Percentiles rank a stretch among this genome's conserved stretches.
phyloP scores from a whole-genome alignment of 2,888 invertebrate genomes.

The Microplitis manilae region DNA sequence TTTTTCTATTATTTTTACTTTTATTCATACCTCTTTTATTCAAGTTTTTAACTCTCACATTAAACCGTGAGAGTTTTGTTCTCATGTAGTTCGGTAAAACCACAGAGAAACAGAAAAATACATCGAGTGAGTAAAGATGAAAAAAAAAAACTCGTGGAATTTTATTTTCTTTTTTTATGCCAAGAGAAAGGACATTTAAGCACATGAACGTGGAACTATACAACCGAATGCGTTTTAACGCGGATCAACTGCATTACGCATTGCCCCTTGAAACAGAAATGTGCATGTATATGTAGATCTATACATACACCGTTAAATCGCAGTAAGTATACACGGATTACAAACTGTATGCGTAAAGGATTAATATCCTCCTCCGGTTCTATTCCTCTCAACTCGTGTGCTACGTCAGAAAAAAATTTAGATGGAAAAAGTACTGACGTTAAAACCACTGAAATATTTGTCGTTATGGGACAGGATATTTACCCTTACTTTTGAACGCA shows the following conservation, averaged over 20 bases:
- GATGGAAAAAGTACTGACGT: constrained; percentile 64
- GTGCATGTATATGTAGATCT: constrained; percentile 29
- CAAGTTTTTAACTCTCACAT: background rate
- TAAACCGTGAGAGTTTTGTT: background rate
- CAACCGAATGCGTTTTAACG: constrained; percentile 69
- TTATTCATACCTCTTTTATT: background rate
- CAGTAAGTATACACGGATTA: constrained; percentile 62
- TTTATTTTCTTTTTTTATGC: constrained; percentile 51
- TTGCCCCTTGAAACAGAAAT: constrained; percentile 22
- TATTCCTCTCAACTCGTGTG: constrained; percentile 17
- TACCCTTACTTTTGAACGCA: constrained; percentile 31
- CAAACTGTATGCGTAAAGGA: constrained; percentile 69
- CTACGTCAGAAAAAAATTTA: constrained; percentile 30
- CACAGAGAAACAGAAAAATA: constrained; percentile 18
- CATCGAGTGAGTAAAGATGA: constrained; percentile 29
- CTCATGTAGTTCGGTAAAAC: constrained; percentile 27
- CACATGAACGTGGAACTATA: constrained; percentile 56
- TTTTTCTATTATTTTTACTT: background rate
- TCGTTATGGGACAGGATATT: constrained; percentile 58
- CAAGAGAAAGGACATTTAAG: constrained; percentile 50
- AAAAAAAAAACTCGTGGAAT: constrained; percentile 41
- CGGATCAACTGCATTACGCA: constrained; percentile 68
- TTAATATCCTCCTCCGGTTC: constrained; percentile 52
- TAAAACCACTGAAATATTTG: constrained; percentile 51
- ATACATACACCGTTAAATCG: constrained; percentile 47